phyloP scores from a whole-genome alignment of 2,797 vertebrate genomes.

The Hydrocynus forskahlii region DNA sequence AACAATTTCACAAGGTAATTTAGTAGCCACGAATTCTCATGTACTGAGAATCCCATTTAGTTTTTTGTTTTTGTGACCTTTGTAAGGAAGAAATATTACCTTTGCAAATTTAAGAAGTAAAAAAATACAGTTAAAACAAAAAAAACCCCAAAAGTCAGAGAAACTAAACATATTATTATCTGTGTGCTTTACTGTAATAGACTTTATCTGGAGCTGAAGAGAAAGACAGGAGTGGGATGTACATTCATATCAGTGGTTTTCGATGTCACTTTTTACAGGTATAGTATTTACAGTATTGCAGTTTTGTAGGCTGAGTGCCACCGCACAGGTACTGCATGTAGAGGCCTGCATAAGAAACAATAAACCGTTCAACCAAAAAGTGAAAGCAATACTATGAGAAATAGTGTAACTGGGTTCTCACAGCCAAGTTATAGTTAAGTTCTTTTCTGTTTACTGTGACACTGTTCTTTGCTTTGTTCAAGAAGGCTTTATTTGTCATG shows the following conservation, averaged over 20 bases:
- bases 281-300: not conserved
- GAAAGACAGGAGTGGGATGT: not conserved
- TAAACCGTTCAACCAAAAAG: not conserved
- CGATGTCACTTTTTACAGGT: not conserved
- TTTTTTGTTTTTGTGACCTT: no score
- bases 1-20: no score
- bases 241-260: not conserved
- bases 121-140: no score
- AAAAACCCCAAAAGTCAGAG: no score
- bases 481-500: slow-evolving; percentile 6
- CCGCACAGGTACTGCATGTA: not conserved
- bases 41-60: no score
- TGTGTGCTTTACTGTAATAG: not conserved
- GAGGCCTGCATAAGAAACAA: not conserved
- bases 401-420: not conserved
- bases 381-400: not conserved
- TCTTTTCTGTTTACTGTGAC: not conserved
- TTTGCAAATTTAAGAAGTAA: no score
- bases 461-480: not conserved
- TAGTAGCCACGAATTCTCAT: no score
- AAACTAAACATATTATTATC: no score
- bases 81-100: no score
- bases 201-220: not conserved
- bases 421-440: not conserved
- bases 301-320: not conserved